These are phyloP conservation scores for Etia nguti DNA, from an alignment of 2,113 vertebrate genomes.

Conservation along the genomic window DNA sequence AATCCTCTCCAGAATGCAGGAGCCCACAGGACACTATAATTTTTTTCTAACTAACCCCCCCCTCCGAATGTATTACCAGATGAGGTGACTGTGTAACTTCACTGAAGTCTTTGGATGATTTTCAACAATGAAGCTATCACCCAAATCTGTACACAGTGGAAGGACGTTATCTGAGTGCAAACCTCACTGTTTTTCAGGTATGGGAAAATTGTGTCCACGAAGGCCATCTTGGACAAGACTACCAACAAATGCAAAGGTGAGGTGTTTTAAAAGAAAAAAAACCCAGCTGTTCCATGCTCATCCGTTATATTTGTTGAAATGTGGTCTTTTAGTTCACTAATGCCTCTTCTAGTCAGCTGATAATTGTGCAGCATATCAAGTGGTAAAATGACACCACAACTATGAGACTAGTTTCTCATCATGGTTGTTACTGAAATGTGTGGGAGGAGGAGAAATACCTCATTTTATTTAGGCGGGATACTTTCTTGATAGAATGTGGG, in stretches of 20 bases:
- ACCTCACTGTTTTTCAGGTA: constrained; percentile 72
- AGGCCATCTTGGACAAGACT: constrained; percentile 91
- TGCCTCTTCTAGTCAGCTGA: background rate
- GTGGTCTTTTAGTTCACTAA: background rate
- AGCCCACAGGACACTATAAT: background rate
- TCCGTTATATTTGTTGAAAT: background rate
- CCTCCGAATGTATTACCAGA: constrained; percentile 10
- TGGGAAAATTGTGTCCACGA: constrained; percentile 93
- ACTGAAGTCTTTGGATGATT: background rate
- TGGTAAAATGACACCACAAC: background rate
- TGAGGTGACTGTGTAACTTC: background rate
- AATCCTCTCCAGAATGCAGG: background rate
- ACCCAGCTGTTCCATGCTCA: background rate
- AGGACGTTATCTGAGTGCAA: background rate
- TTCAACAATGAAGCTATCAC: too few species aligned
- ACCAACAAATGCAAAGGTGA: constrained; percentile 96
- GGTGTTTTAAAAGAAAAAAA: background rate
- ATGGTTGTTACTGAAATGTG: background rate
- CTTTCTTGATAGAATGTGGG: background rate
- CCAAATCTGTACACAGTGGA: background rate
- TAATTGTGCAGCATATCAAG: background rate
- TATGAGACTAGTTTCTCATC: background rate
- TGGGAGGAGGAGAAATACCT: background rate
- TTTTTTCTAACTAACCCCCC: background rate
- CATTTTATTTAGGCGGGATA: accelerated